Base-by-base conservation (phyloP, 1,140 invertebrate genomes). In the Ceratosolen fusciceps region DNA sequence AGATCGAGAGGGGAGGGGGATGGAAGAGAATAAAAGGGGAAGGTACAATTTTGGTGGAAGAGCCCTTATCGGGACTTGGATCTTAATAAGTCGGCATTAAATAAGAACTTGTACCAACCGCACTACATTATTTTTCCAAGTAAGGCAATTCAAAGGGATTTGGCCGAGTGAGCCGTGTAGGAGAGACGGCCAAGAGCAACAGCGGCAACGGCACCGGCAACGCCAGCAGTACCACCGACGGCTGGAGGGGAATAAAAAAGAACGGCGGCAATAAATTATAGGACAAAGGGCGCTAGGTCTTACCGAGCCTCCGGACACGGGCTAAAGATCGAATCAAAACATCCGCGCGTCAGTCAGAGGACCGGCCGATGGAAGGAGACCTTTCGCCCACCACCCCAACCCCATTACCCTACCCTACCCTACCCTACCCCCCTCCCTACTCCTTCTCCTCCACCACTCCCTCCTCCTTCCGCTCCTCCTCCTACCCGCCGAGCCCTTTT, bases 51-150 rank as follows among this genome's bases (percentile, higher is more conserved):
- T 65, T 65, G 31, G 43, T 24, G 47, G 47, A 21, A 49, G 47
- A 34, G 26, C 47, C 19, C 19, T 43, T 26, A 71, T 31, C 43
- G 10, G 9, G 52, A n/a, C 21, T 73, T 58, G n/a, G 31, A 72
- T 58, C 49, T 58, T 70, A 77, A 77, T 70, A 77, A 77, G 65
- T 67, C 65, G 52, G 65, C 65, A 77, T 77, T 56, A 77, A 70
- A 70, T 70, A 70, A 77, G 65, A 70, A 70, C 75, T 77, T 58
- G 19, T 37, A n/a, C 74, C 3, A 9, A 49, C 9, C 10, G 52
- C n/a, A 43, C 16, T 31, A 37, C 37, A 58, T 70, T 77, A 77
- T 77, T 71, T 70, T 37, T 39, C 47, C 62, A 21, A 21, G 49
- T 39, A 56, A 56, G 1, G 24, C 34, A 77, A 77, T 71, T 60